phyloP scores from a whole-genome alignment of 2,888 invertebrate genomes.

The Pemphredon lugubris region DNA sequence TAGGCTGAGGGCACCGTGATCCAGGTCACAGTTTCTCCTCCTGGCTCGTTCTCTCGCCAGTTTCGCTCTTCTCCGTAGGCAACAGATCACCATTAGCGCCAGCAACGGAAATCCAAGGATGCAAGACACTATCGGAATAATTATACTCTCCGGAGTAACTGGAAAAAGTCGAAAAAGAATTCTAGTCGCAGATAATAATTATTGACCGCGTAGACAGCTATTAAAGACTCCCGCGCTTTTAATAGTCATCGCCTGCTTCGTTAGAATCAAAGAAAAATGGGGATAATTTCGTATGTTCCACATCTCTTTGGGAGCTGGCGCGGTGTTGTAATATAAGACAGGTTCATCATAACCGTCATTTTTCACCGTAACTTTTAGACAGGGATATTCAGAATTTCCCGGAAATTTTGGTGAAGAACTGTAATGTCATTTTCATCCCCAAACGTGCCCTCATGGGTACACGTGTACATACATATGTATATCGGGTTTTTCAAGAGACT shows the following conservation, averaged over 20 bases:
- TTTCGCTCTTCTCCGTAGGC: slow-evolving; percentile 91
- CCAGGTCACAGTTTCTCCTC: slow-evolving; percentile 90
- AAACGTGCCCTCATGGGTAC: too few relatives aligned
- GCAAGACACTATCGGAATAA: slow-evolving; percentile 93
- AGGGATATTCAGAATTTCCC: too few relatives aligned
- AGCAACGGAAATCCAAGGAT: slow-evolving; percentile 94
- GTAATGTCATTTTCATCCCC: too few relatives aligned
- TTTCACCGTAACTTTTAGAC: too few relatives aligned
- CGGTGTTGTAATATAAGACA: too few relatives aligned
- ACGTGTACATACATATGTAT: too few relatives aligned
- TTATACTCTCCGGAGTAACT: slow-evolving; percentile 94
- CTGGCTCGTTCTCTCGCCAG: slow-evolving; percentile 91
- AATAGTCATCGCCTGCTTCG: background rate
- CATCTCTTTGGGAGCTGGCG: too few relatives aligned
- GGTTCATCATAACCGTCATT: too few relatives aligned
- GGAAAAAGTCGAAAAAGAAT: slow-evolving; percentile 76
- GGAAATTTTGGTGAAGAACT: too few relatives aligned
- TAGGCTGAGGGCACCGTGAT: slow-evolving; percentile 91
- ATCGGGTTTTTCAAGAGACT: too few relatives aligned
- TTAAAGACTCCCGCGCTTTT: background rate
- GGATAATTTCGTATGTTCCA: too few relatives aligned
- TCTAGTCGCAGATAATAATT: background rate
- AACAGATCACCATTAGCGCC: slow-evolving; percentile 93
- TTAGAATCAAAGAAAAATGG: background rate
- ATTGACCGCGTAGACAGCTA: too few relatives aligned